These are phyloP conservation scores for Oncorhynchus keta DNA, from an alignment of 2,113 vertebrate genomes.

Conservation along the genomic window DNA sequence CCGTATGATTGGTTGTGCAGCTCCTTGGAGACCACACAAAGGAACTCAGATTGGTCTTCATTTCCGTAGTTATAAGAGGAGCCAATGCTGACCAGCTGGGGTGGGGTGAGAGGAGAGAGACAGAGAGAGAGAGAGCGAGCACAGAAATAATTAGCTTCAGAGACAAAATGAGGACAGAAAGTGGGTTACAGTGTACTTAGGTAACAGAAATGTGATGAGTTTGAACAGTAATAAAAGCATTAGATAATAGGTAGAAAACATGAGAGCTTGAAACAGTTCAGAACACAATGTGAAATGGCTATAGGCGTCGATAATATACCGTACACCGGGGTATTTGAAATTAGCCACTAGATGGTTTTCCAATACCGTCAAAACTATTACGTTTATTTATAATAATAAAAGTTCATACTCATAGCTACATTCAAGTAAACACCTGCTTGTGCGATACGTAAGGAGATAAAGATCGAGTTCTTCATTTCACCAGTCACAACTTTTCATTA, in stretches of 20 bases:
- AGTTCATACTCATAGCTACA: no score
- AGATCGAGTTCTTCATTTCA: no score
- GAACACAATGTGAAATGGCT: constrained; percentile 4
- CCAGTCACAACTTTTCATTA: no score
- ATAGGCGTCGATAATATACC: not conserved
- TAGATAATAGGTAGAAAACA: no score
- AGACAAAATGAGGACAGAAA: not conserved
- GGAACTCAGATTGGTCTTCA: constrained; percentile 97
- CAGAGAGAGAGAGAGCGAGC: not conserved
- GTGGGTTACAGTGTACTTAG: not conserved
- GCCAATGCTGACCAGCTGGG: constrained; percentile 94
- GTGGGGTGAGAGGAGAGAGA: constrained; percentile 6
- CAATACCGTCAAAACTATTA: no score
- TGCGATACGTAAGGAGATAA: no score
- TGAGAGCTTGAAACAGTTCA: not conserved
- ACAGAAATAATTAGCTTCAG: constrained; percentile 7
- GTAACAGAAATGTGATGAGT: not conserved
- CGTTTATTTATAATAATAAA: no score
- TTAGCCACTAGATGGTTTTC: no score
- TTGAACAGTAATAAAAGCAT: no score
- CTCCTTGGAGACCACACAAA: constrained; percentile 98
- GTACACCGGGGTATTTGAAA: no score
- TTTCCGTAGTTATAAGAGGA: constrained; percentile 99
- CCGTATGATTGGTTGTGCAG: constrained; percentile 92
- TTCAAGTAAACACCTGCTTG: no score